These are phyloP conservation scores for Urocyon cinereoargenteus DNA, from an alignment of 2,797 vertebrate genomes.

Conservation along the genomic window DNA sequence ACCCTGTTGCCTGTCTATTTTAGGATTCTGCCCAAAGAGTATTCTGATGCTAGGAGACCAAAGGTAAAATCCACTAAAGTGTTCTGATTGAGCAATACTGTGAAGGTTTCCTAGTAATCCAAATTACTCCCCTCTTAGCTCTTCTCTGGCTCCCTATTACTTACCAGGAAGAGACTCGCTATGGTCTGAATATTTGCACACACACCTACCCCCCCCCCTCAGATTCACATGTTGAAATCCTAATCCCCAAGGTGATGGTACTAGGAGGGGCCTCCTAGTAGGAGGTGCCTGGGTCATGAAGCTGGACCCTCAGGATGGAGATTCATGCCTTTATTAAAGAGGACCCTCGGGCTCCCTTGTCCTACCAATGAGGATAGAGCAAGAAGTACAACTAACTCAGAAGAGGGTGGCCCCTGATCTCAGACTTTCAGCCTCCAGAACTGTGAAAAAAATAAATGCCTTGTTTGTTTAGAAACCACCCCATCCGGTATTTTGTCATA, in stretches of 20 bases:
- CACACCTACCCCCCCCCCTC: background rate
- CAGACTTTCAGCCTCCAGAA: background rate
- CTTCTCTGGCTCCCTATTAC: background rate
- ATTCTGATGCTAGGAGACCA: background rate
- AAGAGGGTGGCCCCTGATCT: background rate
- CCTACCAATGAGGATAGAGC: background rate
- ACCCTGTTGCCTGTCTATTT: background rate
- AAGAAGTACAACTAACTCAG: background rate
- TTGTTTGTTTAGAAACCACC: background rate
- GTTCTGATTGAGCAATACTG: background rate
- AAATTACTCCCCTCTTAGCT: background rate
- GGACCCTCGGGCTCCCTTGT: background rate
- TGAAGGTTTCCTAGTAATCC: background rate
- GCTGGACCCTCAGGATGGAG: background rate
- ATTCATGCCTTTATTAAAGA: background rate
- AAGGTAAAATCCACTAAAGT: background rate
- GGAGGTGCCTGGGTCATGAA: background rate
- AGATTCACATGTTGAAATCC: background rate
- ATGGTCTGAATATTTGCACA: background rate
- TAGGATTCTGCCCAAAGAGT: background rate
- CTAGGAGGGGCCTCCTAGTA: background rate
- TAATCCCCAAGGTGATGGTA: background rate
- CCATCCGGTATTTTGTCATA: background rate
- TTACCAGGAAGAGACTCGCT: background rate
- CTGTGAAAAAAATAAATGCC: background rate